Evolutionary conservation across 2,113 vertebrate species (phyloP), one percentile per base, ranked within the genome.

Genomic region (Bujurquina vittata): DNA sequence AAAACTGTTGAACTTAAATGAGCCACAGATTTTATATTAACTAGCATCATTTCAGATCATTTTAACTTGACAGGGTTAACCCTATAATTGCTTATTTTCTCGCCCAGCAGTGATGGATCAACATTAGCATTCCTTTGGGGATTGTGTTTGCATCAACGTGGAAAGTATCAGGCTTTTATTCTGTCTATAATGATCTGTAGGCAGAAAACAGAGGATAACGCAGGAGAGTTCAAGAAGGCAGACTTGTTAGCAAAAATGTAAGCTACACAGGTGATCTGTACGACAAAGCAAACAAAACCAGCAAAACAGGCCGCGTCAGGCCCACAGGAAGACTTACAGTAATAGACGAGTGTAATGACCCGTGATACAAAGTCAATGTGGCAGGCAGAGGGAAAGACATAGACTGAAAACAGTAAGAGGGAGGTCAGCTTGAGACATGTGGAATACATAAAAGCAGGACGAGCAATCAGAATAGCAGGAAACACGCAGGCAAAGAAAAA

Each of bases 251-350:
- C 46, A 17, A 17, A 49, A 49, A 49, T 49, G 15, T 49, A 49
- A 49, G 46, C 15, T 49, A 17, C 15, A 49, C 5, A 5, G 14
- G 46, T 49, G 46, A 49, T 15, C 14, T 17, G 46, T 17, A 2
- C 46, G 17, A 49, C 15, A 69, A 69, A 23, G 49, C 9, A 49
- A 69, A 69, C 52, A 52, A 52, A 52, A 52, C 23, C 65, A 72
- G 65, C 46, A 72, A 69, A 72, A 14, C 0, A n/a, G 65, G 17
- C 17, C 0, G 65, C 0, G 3, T 22, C 0, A 14, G 18, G 31
- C 5, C 0, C 22, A 7, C 8, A 43, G 63, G 9, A 49, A 67
- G 40, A 49, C 65, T 69, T 49, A 29, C 5, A 29, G 65, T 20
- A 49, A 29, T 2, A 12, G 65, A 69, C 0, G 22, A 67, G 63